phyloP scores from a whole-genome alignment of 2,113 vertebrate genomes.

The Psilopogon haemacephalus region DNA sequence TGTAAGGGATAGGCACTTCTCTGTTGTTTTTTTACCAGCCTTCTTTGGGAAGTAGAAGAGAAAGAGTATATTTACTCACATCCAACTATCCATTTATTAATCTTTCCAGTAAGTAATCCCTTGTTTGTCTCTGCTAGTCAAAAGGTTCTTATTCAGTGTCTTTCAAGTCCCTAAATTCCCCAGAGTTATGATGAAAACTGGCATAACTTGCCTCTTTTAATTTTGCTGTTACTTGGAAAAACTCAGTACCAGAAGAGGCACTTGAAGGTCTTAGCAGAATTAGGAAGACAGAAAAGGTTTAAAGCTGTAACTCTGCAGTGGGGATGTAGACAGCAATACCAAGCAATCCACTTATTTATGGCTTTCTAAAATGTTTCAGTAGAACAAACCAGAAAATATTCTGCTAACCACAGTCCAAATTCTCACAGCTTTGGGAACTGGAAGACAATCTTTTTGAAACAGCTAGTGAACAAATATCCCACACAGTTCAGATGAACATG shows the following conservation, averaged over 20 bases:
- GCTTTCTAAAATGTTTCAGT: not conserved
- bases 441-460: not conserved
- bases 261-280: not conserved
- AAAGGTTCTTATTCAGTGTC: not conserved
- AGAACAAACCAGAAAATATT: not conserved
- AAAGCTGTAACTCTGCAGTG: not conserved
- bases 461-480: not conserved
- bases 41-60: constrained; percentile 7
- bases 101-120: constrained; percentile 27
- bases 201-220: not conserved
- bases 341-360: not conserved
- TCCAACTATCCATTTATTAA: not conserved
- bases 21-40: not conserved
- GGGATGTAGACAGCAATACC: not conserved
- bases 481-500: not conserved
- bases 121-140: not conserved
- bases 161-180: not conserved
- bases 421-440: not conserved
- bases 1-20: not conserved
- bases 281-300: not conserved
- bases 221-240: not conserved
- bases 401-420: not conserved
- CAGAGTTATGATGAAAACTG: not conserved
- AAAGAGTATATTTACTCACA: not conserved
- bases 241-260: not conserved